Percentiles rank a stretch among this genome's conserved stretches.
phyloP scores from a whole-genome alignment of 1,140 invertebrate genomes.

The Drosophila carrolli region DNA sequence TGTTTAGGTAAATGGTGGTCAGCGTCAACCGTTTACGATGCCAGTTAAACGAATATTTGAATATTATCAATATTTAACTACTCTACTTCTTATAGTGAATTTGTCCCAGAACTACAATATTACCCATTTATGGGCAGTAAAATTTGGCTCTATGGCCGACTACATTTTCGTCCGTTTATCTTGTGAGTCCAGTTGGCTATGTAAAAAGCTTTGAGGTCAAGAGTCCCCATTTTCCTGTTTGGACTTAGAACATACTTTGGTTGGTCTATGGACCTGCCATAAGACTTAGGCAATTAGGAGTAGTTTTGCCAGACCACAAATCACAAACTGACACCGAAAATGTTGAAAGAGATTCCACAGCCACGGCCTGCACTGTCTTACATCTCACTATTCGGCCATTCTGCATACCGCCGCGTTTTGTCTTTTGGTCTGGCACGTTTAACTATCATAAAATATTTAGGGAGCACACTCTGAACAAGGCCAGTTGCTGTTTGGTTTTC shows the following conservation, averaged over 20 bases:
- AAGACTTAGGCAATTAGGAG: slow-evolving; percentile 29
- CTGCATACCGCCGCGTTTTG: slow-evolving; percentile 12
- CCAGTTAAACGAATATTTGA: slow-evolving; percentile 11
- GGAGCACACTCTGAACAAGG: slow-evolving; percentile 24
- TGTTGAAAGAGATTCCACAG: slow-evolving; percentile 3
- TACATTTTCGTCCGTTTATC: slow-evolving; percentile 1
- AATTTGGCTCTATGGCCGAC: slow-evolving; percentile 33
- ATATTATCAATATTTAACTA: slow-evolving; percentile 69
- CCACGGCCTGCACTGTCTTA: slow-evolving; percentile 6
- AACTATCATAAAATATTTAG: slow-evolving; percentile 63
- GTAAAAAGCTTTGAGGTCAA: slow-evolving; percentile 8
- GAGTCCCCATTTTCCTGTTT: neutral
- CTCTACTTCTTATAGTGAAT: slow-evolving; percentile 22
- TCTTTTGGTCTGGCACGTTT: slow-evolving; percentile 32
- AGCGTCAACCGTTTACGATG: neutral
- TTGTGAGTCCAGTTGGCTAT: slow-evolving; percentile 14
- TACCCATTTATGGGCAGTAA: slow-evolving; percentile 63
- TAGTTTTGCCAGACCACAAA: slow-evolving; percentile 36
- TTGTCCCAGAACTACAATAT: slow-evolving; percentile 24
- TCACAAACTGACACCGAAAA: slow-evolving; percentile 43
- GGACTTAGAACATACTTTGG: neutral
- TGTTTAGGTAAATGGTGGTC: slow-evolving; percentile 4
- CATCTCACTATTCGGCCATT: neutral
- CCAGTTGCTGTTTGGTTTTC: slow-evolving; percentile 17
- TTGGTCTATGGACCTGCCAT: slow-evolving; percentile 5